Percentiles rank a stretch among this genome's conserved stretches.
Conservation (phyloP, 2,888 invertebrate species). For the Troides aeacus region DNA sequence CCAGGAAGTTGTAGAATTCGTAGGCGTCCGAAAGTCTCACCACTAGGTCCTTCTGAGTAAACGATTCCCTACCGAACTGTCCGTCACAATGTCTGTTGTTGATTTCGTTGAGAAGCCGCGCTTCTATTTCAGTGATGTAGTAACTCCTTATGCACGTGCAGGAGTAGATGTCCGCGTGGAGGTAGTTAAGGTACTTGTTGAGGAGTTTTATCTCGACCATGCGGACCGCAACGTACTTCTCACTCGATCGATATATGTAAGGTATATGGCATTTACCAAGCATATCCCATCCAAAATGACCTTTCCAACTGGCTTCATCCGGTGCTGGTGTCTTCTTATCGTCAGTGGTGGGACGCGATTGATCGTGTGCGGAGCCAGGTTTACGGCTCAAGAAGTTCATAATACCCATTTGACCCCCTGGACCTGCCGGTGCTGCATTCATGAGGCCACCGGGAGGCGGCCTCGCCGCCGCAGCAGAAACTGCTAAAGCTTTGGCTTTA, state of each 20-base stretch:
- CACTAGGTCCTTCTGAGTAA: conserved; percentile 93
- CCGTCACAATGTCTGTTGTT: conserved; percentile 95
- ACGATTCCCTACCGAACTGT: conserved; percentile 92
- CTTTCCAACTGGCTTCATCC: conserved; percentile 88
- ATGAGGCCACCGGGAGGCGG: conserved; percentile 67
- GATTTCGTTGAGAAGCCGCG: conserved; percentile 93
- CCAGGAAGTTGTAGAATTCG: conserved; percentile 94
- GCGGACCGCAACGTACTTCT: conserved; percentile 95
- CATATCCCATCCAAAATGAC: conserved; percentile 94
- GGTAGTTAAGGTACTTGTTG: conserved; percentile 92
- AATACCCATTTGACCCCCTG: conserved; percentile 79
- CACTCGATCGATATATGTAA: conserved; percentile 90
- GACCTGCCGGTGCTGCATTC: conserved; percentile 56
- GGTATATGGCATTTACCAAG: conserved; percentile 93
- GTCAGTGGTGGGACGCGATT: conserved; percentile 54
- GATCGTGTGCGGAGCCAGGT: conserved; percentile 52
- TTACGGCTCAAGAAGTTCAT: conserved; percentile 81
- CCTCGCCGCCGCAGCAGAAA: conserved; percentile 74
- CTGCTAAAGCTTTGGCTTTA: conserved; percentile 81
- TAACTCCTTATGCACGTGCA: conserved; percentile 95
- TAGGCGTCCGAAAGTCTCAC: conserved; percentile 93
- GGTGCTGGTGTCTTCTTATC: conserved; percentile 72
- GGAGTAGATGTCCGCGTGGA: conserved; percentile 94
- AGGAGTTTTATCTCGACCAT: conserved; percentile 95
- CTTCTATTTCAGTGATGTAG: conserved; percentile 95